Percentiles rank a stretch among this genome's conserved stretches.
phyloP scores from a whole-genome alignment of 2,888 invertebrate species.

The Hypsopygia costalis region DNA sequence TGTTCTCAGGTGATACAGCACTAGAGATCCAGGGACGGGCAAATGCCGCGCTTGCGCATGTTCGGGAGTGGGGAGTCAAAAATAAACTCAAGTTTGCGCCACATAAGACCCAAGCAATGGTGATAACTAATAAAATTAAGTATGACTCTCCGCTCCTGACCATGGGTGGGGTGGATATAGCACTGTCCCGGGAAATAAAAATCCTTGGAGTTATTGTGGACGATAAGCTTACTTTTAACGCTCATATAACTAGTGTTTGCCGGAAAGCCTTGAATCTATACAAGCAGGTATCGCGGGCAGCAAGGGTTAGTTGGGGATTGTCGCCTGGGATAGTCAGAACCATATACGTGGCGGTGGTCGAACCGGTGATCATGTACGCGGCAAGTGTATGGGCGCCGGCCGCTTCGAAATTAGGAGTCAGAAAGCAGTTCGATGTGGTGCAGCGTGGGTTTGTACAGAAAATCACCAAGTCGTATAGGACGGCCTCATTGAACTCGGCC shows the following conservation, averaged over 20 bases:
- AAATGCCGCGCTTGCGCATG: constrained; percentile 10
- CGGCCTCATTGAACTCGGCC: background rate
- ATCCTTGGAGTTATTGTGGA: constrained; percentile 6
- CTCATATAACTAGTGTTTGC: too few relatives aligned
- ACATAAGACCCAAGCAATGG: constrained; percentile 8
- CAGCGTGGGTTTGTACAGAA: background rate
- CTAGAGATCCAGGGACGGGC: constrained; percentile 3
- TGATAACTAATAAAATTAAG: background rate
- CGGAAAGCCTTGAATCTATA: too few relatives aligned
- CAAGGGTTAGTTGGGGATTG: too few relatives aligned
- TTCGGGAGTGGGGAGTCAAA: constrained; percentile 12
- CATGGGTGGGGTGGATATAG: constrained; percentile 1
- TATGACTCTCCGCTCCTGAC: background rate
- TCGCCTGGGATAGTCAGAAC: too few relatives aligned
- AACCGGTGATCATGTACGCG: too few relatives aligned
- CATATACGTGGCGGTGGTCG: too few relatives aligned
- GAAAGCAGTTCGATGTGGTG: background rate
- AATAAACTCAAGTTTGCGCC: constrained; percentile 15
- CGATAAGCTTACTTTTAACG: constrained; percentile 3
- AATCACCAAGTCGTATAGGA: background rate
- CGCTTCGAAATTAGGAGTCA: background rate
- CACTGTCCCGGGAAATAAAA: constrained; percentile 1
- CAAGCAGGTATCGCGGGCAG: too few relatives aligned
- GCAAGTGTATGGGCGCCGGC: too few relatives aligned
- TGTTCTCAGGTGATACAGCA: too few relatives aligned